Base-by-base conservation (phyloP, 1,140 invertebrate genomes). In the Cryptotermes secundus region DNA sequence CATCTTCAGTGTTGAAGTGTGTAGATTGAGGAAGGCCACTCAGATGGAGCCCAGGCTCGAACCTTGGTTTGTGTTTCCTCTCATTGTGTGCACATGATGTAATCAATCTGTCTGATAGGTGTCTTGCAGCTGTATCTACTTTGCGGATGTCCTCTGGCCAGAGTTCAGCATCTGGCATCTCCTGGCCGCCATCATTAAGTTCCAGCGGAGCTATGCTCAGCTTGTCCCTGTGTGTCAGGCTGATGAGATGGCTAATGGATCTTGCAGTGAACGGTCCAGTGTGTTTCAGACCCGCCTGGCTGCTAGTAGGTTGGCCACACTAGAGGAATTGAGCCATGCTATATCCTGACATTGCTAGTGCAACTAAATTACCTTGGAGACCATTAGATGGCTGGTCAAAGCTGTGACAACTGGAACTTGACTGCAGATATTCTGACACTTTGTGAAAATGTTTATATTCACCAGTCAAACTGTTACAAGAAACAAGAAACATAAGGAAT, bases 161-260 rank as follows among this genome's bases (percentile, higher is more conserved):
- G 97, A 99, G 88, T 97, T 99, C 87, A 94, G 92, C 80, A 92
- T 98, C 79, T 99, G 97, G 97, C 94, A 98, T 90, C 92, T 99
- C 38, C 91, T 98, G 86, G 91, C 90, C 34, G 96, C 95, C 31
- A 93, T 99, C 82, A 94, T 99, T 87, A 93, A 96, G 87, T 99
- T 96, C 89, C 98, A 99, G 90, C 87, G 89, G 81, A 90, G 90
- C 85, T 86, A 14, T 35, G 26, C 14, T 10, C 24, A 85, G 34
- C 49, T 85, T 34, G 59, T 34, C 0, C 31, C 34, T 38, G 31
- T 85, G 36, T 14, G 7, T n/a, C 14, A 49, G 12, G 59, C 35
- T 34, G 42, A 80, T 24, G 31, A 82, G 0, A 14, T 72, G 59
- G 59, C 59, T 1, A 31, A 31, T 14, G n/a, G 59, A 9, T 26